Evolutionary conservation across 2,888 invertebrate genomes (phyloP), one percentile per base, ranked within the genome.

Genomic region (Aquatica leii): DNA sequence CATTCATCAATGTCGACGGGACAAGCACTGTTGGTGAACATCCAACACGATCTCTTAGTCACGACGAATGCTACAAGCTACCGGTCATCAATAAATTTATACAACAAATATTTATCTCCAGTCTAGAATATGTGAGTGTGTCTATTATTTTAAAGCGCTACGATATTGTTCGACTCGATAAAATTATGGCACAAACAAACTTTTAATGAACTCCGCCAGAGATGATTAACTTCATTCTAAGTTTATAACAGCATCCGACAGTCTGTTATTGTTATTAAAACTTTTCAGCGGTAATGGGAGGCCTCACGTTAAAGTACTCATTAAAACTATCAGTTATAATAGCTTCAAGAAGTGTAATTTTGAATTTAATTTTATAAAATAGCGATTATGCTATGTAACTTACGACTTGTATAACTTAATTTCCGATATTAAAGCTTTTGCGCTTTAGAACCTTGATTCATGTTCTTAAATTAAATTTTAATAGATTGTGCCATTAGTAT

Each of bases 251-350:
- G 60, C 54, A 60, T 60, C 67, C 59, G 67, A 69, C 68, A 69
- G 68, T 67, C 68, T 70, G 68, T 68, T 70, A 69, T 68, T 68
- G 68, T 69, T 69, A 69, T 70, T 64, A 67, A 69, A 70, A 68
- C 58, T 68, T 70, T 67, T 59, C 50, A 9, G 37, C 55, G 40
- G 55, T 50, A 54, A 60, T 60, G 49, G 43, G 49, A 54, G 49
- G 55, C 55, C 54, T 55, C 49, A 17, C 24, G 35, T 40, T 55
- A 37, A 55, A 55, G 60, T 55, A 37, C 55, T 60, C 55, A 55
- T 60, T 60, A 60, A 60, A 60, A 60, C 60, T 60, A 60, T 60
- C 50, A 59, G 49, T 40, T 43, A 43, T 58, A 58, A 48, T 48
- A 37, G 41, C 50, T 34, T 35, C 2, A 59, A 18, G 51, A 59